These are phyloP conservation scores for Sinocyclocheilus anophthalmus DNA, from an alignment of 2,113 vertebrate species.

Conservation along the genomic window DNA sequence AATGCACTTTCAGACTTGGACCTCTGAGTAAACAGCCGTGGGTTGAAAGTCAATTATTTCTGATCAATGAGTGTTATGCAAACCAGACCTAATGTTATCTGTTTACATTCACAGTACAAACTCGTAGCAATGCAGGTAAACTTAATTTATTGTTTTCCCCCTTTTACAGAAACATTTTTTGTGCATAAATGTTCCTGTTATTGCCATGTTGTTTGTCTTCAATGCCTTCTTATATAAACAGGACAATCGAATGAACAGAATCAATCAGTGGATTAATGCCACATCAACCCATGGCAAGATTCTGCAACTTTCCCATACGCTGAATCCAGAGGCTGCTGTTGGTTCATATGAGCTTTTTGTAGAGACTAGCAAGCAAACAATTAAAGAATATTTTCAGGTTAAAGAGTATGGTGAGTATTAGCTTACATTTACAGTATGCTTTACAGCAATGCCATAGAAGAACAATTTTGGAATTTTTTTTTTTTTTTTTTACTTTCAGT, in stretches of 20 bases:
- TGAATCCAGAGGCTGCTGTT: constrained; percentile 70
- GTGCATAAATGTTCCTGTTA: neutral
- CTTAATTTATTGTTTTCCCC: neutral
- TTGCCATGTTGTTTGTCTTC: neutral
- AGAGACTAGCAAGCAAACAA: neutral
- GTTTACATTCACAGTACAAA: constrained; percentile 13
- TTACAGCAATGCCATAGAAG: neutral
- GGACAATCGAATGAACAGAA: constrained; percentile 63
- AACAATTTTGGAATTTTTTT: neutral
- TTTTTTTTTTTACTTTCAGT: neutral
- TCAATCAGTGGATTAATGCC: constrained; percentile 71
- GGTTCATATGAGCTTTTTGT: constrained; percentile 62
- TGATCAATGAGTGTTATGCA: neutral
- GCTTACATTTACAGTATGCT: neutral
- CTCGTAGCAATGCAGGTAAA: constrained; percentile 5
- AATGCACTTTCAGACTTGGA: constrained; percentile 7
- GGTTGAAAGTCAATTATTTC: neutral
- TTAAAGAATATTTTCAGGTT: constrained; percentile 64
- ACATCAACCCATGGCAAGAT: constrained; percentile 59
- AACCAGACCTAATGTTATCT: neutral
- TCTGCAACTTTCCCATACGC: constrained; percentile 65
- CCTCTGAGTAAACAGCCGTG: neutral
- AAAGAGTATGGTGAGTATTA: constrained; percentile 70
- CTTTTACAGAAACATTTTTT: neutral
- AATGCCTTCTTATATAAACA: constrained; percentile 43